Percentiles rank a stretch among this genome's conserved stretches.
These are phyloP conservation scores for Galago senegalensis DNA, from an alignment of 2,797 vertebrate genomes.

Conservation along the genomic window DNA sequence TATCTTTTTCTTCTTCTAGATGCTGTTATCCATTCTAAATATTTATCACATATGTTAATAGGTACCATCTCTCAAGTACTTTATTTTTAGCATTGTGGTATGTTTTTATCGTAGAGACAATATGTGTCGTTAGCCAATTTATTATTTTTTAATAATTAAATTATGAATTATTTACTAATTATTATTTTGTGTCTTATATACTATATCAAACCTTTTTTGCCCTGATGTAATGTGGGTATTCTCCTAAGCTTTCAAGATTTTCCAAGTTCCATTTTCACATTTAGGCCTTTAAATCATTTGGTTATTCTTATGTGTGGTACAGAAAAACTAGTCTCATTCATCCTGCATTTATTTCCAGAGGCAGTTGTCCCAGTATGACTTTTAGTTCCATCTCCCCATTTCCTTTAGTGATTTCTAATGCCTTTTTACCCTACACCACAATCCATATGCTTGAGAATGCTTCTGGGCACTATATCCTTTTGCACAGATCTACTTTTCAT, in stretches of 20 bases:
- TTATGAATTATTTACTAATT: neutral
- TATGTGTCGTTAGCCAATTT: neutral
- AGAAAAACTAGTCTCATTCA: slow-evolving; percentile 12
- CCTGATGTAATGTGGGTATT: neutral
- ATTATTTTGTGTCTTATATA: neutral
- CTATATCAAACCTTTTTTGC: neutral
- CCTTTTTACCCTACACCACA: neutral
- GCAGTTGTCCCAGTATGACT: neutral
- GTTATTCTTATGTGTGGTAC: neutral
- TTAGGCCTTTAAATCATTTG: slow-evolving; percentile 38
- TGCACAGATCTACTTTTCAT: neutral
- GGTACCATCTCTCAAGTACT: neutral
- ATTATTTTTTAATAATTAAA: neutral
- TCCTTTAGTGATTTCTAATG: neutral
- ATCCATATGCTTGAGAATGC: neutral
- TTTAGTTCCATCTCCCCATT: neutral
- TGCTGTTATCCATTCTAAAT: neutral
- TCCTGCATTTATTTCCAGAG: slow-evolving; percentile 37
- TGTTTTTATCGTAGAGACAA: slow-evolving; percentile 18
- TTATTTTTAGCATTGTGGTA: neutral
- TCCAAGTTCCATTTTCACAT: neutral
- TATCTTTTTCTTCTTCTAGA: slow-evolving; percentile 15
- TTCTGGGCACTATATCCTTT: neutral
- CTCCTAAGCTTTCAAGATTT: neutral
- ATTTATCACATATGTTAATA: neutral